phyloP scores from a whole-genome alignment of 2,888 invertebrate genomes.

The Maniola hyperantus region DNA sequence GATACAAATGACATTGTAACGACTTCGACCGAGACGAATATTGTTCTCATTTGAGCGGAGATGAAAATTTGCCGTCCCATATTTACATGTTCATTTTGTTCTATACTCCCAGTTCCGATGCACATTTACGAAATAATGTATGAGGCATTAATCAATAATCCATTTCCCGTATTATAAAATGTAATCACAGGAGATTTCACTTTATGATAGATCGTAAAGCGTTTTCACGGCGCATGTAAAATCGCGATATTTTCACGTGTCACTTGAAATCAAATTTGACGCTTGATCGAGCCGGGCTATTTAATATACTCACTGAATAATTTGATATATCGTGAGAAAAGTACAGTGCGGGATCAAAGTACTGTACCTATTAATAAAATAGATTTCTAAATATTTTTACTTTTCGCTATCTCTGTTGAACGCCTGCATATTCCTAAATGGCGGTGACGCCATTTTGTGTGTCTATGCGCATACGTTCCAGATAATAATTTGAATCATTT shows the following conservation, averaged over 20 bases:
- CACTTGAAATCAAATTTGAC: slow-evolving; percentile 31
- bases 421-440: too few species aligned
- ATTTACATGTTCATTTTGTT: background rate
- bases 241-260: slow-evolving; percentile 35
- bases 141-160: background rate
- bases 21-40: slow-evolving; percentile 55
- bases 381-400: background rate
- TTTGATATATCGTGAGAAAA: background rate
- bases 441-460: too few species aligned
- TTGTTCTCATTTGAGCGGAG: slow-evolving; percentile 54
- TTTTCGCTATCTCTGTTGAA: too few species aligned
- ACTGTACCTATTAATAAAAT: too few species aligned
- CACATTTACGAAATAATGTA: background rate
- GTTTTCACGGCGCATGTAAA: slow-evolving; percentile 1
- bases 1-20: slow-evolving; percentile 66
- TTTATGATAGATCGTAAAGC: slow-evolving; percentile 9
- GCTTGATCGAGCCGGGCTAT: slow-evolving; percentile 12
- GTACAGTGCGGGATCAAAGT: background rate
- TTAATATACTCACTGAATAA: background rate
- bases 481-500: too few species aligned
- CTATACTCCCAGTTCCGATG: background rate
- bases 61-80: slow-evolving; percentile 1
- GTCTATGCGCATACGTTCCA: too few species aligned
- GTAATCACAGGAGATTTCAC: slow-evolving; percentile 4
- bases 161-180: slow-evolving; percentile 10